Base-by-base conservation (phyloP, 2,797 vertebrate species). In the Malacoraja senta region DNA sequence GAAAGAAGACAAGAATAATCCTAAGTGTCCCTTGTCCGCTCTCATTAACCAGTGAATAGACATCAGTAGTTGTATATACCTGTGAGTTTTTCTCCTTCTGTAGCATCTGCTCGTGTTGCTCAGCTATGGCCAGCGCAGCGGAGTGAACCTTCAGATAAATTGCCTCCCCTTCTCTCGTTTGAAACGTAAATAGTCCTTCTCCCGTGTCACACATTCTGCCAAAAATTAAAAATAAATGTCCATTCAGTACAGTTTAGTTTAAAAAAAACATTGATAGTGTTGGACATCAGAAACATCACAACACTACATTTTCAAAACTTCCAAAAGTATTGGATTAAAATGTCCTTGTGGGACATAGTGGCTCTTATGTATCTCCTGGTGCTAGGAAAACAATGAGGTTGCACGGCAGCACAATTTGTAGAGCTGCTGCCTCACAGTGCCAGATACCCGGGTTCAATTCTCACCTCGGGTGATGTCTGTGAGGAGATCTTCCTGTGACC, bases 131-230 rank as follows among this genome's bases (percentile, higher is more conserved):
- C 95, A 97, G 93, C 19, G 97, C 97, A 0, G 97, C 96, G 0
- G 97, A 96, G 94, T 97, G 97, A 61, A 97, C 96, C 94, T 97
- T 97, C 95, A 97, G 97, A 94, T 97, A 97, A 94, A 97, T 97
- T 88, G 97, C 97, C 93, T 97, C 97, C 2, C 97, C 97, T 8
- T 97, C 95, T 94, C 96, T 94, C 0, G 97, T 97, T 94, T 97
- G 97, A 94, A 97, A 97, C 95, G 97, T 96, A 95, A 97, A 97
- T 68, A 97, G 95, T 93, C 97, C 97, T 93, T 97, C 97, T 17
- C 97, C 97, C 19, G 97, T 97, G 94, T 97, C 97, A 94, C 97
- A 97, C 97, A 97, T 97, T 95, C 97, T 97, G 96, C 29, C 94
- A 93, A 95, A 94, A 95, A 72, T 95, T 94, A 94, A 94, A 94